Base-by-base conservation (phyloP, 2,888 invertebrate species). In the Mythimna vitellina region DNA sequence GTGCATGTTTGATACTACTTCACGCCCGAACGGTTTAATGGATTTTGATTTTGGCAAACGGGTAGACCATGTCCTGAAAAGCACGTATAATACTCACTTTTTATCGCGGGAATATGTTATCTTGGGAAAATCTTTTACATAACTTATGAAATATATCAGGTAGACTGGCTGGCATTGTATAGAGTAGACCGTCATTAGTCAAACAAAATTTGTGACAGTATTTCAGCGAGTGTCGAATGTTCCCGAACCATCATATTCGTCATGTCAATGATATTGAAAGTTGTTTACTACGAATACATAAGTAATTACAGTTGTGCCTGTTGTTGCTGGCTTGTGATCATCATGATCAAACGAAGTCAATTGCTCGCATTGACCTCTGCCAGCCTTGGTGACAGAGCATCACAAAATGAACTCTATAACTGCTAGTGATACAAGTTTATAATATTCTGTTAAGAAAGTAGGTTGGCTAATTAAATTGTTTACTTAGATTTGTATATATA, bases 331-430 rank as follows among this genome's bases (percentile, higher is more conserved):
- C 51, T 77, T 61, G 57, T 74, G 70, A n/a, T 54, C 78, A 20
- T 60, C 29, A 63, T 67, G 68, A 80, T 49, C 61, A 91, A 91
- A 84, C 87, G 87, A 87, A 87, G 92, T 91, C 92, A 93, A 93
- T 91, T 93, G 91, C 81, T 82, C 84, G 78, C 85, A 82, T 91
- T 92, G 88, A 93, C 92, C 92, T 82, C 73, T 73, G 80, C 68
- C 76, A 84, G 76, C 84, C 86, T 88, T 88, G 87, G 64, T 54
- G 53, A 76, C 70, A 68, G 70, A 70, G 76, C 66, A 73, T 76
- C 54, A 20, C 62, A 72, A 65, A 67, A 49, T 51, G 35, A 58
- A 65, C 57, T 17, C 5, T 53, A 53, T 17, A 8, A 62, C 56
- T 51, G 25, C 10, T 29, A 7, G n/a, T 38, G 65, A 49, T 20